A percentile compares a stretch with the other conserved stretches of the same genome.
These are phyloP conservation scores for Melanerpes formicivorus DNA, from an alignment of 2,113 vertebrate species.

Conservation along the genomic window DNA sequence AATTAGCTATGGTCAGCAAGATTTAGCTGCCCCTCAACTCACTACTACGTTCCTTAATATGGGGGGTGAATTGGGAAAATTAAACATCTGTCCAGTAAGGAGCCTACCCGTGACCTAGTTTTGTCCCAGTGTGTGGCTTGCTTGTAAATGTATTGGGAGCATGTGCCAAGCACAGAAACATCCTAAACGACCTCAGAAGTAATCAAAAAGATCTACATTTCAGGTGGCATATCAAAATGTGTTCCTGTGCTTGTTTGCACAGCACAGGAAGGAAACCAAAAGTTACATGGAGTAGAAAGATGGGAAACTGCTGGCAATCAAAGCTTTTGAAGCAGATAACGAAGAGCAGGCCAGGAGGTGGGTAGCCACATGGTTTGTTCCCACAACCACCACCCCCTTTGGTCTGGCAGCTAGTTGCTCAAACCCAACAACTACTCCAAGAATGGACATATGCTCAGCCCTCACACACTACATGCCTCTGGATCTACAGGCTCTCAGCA, in stretches of 20 bases:
- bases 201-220: neutral
- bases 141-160: conserved; percentile 23
- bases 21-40: neutral
- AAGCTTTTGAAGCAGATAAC: neutral
- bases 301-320: fast-evolving
- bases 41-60: neutral
- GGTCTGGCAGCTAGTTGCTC: neutral
- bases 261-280: neutral
- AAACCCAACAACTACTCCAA: fast-evolving
- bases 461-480: fast-evolving
- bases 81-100: conserved; percentile 45
- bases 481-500: fast-evolving
- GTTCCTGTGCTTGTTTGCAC: neutral
- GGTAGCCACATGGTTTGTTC: neutral
- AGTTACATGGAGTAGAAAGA: fast-evolving
- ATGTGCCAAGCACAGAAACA: neutral
- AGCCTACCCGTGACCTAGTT: conserved; percentile 54
- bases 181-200: neutral
- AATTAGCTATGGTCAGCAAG: conserved; percentile 35
- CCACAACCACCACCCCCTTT: neutral
- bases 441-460: neutral
- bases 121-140: conserved; percentile 46
- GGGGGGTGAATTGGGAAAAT: neutral
- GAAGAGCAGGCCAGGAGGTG: neutral
- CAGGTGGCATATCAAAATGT: neutral